These are phyloP conservation scores for Pomacea maculata DNA, from an alignment of 1,140 invertebrate species.

Conservation along the genomic window DNA sequence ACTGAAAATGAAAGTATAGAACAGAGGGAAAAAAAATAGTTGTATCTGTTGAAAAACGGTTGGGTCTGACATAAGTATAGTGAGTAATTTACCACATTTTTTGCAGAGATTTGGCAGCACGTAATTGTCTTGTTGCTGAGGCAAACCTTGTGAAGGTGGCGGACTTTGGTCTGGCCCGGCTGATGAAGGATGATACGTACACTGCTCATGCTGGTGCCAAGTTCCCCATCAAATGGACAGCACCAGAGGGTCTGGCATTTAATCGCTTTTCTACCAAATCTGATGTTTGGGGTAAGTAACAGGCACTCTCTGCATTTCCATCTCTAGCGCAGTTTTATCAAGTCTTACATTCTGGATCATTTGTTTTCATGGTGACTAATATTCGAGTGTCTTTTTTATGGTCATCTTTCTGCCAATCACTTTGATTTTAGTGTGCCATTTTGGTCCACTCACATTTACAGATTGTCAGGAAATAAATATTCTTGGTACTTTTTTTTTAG, in stretches of 20 bases:
- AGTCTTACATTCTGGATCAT: too few relatives aligned
- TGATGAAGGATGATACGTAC: conserved; percentile 98
- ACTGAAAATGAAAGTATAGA: too few relatives aligned
- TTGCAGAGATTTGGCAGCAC: conserved; percentile 91
- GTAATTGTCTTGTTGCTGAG: conserved; percentile 98
- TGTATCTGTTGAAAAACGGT: background rate
- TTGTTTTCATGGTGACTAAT: too few relatives aligned
- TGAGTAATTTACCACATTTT: background rate
- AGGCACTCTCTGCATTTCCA: background rate
- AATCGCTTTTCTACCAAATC: conserved; percentile 98
- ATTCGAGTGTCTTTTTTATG: too few relatives aligned
- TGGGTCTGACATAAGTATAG: background rate
- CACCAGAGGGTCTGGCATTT: conserved; percentile 97
- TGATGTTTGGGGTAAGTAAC: conserved; percentile 70
- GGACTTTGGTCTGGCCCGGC: conserved; percentile 96
- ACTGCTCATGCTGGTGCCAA: conserved; percentile 98
- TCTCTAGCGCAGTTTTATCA: too few relatives aligned
- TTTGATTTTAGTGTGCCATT: too few relatives aligned
- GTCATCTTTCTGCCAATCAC: too few relatives aligned
- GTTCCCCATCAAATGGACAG: conserved; percentile 99
- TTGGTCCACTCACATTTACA: too few relatives aligned
- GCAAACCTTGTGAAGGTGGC: conserved; percentile 92
- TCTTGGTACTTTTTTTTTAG: too few relatives aligned
- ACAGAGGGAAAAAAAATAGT: background rate
- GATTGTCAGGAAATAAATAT: too few relatives aligned